Conservation (phyloP, 2,113 vertebrate species). For the Kryptolebias marmoratus region DNA sequence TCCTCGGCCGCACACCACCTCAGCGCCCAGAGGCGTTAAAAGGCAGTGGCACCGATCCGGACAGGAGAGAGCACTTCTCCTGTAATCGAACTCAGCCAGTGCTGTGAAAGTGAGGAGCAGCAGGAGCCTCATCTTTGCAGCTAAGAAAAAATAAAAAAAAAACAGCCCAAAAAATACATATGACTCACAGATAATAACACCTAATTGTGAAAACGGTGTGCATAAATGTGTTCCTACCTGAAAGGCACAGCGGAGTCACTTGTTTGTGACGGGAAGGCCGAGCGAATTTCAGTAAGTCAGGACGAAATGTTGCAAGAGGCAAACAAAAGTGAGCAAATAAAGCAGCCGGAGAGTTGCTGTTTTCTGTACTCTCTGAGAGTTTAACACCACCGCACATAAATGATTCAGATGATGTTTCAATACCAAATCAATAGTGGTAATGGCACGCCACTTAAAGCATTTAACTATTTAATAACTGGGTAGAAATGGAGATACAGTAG, state of each 20-base stretch:
- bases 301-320: slow-evolving; percentile 62
- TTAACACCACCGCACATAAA: slow-evolving; percentile 18
- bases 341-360: slow-evolving; percentile 5
- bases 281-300: slow-evolving; percentile 36
- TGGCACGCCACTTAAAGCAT: no score
- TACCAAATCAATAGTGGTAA: no score
- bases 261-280: slow-evolving; percentile 6
- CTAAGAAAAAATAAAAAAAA: slow-evolving; percentile 3
- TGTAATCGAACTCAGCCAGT: slow-evolving; percentile 41
- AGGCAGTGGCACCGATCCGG: slow-evolving; percentile 72
- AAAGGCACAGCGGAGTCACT: neutral
- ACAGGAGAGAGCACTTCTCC: slow-evolving; percentile 49
- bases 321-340: slow-evolving; percentile 67
- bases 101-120: slow-evolving; percentile 45
- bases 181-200: neutral
- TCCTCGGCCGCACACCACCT: slow-evolving; percentile 71
- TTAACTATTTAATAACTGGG: no score
- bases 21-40: slow-evolving; percentile 31
- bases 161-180: neutral
- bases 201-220: slow-evolving; percentile 2
- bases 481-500: no score
- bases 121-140: slow-evolving; percentile 59
- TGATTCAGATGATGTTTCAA: neutral
- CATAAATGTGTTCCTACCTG: slow-evolving; percentile 31
- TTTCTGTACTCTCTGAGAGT: slow-evolving; percentile 30